These are phyloP conservation scores for Phaenicophaeus curvirostris DNA, from an alignment of 2,797 vertebrate species.

Conservation along the genomic window DNA sequence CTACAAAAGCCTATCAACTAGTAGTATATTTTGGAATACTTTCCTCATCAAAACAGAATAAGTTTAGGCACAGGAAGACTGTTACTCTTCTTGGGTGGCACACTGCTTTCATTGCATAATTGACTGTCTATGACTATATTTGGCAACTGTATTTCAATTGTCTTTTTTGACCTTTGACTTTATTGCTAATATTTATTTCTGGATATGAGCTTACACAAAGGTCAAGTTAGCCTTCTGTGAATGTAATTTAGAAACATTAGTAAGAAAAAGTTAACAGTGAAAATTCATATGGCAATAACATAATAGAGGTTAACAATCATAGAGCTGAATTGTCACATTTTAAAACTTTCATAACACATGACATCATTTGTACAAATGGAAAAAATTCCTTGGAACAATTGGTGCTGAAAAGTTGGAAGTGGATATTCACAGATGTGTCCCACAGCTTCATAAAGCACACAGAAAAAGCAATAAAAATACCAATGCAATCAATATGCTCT, in stretches of 20 bases:
- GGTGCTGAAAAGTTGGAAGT: conserved; percentile 75
- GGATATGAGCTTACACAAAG: conserved; percentile 19
- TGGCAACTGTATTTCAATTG: conserved; percentile 62
- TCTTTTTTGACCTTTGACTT: conserved; percentile 39
- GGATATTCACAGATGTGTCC: conserved; percentile 75
- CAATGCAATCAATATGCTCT: conserved; percentile 50
- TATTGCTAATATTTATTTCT: conserved; percentile 19
- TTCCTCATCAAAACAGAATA: neutral
- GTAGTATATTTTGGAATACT: neutral
- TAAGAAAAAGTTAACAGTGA: conserved; percentile 33
- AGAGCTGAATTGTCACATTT: conserved; percentile 45
- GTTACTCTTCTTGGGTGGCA: conserved; percentile 48
- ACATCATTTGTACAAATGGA: conserved; percentile 74
- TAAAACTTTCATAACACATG: conserved; percentile 77
- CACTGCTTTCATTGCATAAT: conserved; percentile 54
- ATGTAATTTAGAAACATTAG: neutral
- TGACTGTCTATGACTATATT: conserved; percentile 58
- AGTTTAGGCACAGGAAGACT: conserved; percentile 15
- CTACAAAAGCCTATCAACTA: neutral
- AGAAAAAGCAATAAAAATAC: conserved; percentile 49
- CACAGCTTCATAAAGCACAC: conserved; percentile 69
- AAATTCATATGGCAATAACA: conserved; percentile 25
- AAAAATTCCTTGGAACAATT: conserved; percentile 77
- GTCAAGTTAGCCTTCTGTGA: conserved; percentile 2
- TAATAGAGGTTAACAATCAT: conserved; percentile 25